These are phyloP conservation scores for Tonatia bakeri DNA, from an alignment of 2,113 vertebrate species.

Conservation along the genomic window DNA sequence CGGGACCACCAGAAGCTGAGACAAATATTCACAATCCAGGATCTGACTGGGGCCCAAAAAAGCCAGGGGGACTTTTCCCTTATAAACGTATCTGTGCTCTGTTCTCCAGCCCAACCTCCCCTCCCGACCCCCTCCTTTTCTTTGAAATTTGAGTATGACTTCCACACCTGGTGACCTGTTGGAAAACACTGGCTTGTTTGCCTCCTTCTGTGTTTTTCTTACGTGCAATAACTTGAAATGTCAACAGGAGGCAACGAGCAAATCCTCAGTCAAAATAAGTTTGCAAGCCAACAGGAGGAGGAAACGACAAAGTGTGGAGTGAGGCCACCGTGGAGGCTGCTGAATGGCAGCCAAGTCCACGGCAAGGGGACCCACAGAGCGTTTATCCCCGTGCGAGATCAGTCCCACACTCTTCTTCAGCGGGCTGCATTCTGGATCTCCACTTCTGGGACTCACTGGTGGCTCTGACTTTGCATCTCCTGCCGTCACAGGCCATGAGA, in stretches of 20 bases:
- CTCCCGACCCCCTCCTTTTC: neutral
- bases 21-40: neutral
- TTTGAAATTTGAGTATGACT: slow-evolving; percentile 51
- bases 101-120: neutral
- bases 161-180: slow-evolving; percentile 41
- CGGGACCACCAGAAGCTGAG: neutral
- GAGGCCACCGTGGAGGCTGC: neutral
- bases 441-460: neutral
- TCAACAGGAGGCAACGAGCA: slow-evolving; percentile 65
- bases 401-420: neutral
- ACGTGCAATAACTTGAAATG: slow-evolving; percentile 73
- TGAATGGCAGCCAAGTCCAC: neutral
- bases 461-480: neutral
- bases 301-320: neutral
- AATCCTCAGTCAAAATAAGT: slow-evolving; percentile 71
- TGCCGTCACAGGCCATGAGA: neutral
- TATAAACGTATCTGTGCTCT: slow-evolving; percentile 20
- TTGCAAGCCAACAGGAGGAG: slow-evolving; percentile 19
- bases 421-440: neutral
- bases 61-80: neutral
- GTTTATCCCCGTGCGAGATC: neutral
- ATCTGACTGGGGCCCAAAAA: neutral
- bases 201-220: slow-evolving; percentile 69
- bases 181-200: slow-evolving; percentile 60
- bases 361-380: neutral